phyloP scores from a whole-genome alignment of 1,140 invertebrate species.

The Micrasema longulum region DNA sequence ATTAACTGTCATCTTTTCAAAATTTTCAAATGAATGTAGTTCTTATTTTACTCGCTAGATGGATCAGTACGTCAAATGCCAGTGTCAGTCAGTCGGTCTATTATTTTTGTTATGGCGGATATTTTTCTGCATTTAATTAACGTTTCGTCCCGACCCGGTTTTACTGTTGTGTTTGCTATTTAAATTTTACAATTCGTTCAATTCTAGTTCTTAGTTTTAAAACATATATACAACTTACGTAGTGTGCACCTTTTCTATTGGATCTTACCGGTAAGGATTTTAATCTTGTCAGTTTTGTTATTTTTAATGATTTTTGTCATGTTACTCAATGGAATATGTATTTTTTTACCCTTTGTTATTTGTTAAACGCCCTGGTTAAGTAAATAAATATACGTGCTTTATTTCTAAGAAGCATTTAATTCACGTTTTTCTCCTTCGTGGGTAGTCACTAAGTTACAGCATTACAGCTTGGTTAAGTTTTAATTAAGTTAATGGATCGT shows the following conservation, averaged over 20 bases:
- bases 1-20: not conserved
- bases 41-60: constrained; percentile 1
- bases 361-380: too few species aligned
- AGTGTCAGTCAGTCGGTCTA: not conserved
- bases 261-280: not conserved
- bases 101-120: constrained; percentile 30
- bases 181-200: too few species aligned
- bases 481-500: too few species aligned
- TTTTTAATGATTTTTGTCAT: constrained; percentile 27
- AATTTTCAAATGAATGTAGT: constrained; percentile 20
- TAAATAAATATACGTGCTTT: too few species aligned
- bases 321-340: not conserved
- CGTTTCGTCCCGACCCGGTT: not conserved
- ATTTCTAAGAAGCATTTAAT: too few species aligned
- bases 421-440: too few species aligned
- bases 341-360: too few species aligned
- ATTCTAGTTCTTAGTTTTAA: constrained; percentile 4
- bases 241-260: not conserved
- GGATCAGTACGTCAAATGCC: not conserved
- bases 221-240: not conserved
- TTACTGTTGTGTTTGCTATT: constrained; percentile 21
- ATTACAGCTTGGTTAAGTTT: too few species aligned
- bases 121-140: not conserved
- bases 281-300: constrained; percentile 12
- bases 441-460: too few species aligned